These are phyloP conservation scores for Poeciliopsis infans DNA, from an alignment of 2,797 vertebrate genomes.

Conservation along the genomic window DNA sequence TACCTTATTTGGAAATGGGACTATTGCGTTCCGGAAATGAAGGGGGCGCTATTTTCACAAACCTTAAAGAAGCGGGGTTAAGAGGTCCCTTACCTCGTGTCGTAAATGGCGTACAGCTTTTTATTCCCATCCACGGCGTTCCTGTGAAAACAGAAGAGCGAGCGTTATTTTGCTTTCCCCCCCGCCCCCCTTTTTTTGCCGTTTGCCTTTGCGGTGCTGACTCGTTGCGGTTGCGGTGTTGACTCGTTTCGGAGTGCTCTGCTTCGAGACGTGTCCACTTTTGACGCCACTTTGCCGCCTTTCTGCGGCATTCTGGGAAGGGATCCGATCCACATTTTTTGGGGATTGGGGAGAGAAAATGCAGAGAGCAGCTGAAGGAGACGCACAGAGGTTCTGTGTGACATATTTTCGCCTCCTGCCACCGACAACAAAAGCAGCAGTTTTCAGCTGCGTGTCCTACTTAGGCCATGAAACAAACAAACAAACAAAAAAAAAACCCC, in stretches of 20 bases:
- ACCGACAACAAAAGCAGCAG: slow-evolving; percentile 26
- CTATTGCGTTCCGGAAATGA: no score
- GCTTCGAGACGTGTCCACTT: slow-evolving; percentile 4
- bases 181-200: no score
- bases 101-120: slow-evolving; percentile 91
- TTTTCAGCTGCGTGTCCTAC: slow-evolving; percentile 35
- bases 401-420: slow-evolving; percentile 33
- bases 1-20: no score
- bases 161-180: slow-evolving; percentile 12
- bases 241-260: not conserved
- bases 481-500: no score
- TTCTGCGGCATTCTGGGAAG: not conserved
- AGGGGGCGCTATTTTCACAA: no score
- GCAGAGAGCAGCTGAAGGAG: slow-evolving; percentile 4
- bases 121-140: slow-evolving; percentile 93
- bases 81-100: slow-evolving; percentile 86
- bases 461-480: slow-evolving; percentile 16
- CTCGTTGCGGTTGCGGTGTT: not conserved
- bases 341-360: not conserved
- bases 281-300: not conserved
- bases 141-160: slow-evolving; percentile 80
- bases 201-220: not conserved
- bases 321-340: slow-evolving; percentile 2
- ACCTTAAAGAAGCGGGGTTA: no score
- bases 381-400: not conserved